Evolutionary conservation across 2,113 vertebrate genomes (phyloP).

Genomic region (Rhinoptilus africanus): DNA sequence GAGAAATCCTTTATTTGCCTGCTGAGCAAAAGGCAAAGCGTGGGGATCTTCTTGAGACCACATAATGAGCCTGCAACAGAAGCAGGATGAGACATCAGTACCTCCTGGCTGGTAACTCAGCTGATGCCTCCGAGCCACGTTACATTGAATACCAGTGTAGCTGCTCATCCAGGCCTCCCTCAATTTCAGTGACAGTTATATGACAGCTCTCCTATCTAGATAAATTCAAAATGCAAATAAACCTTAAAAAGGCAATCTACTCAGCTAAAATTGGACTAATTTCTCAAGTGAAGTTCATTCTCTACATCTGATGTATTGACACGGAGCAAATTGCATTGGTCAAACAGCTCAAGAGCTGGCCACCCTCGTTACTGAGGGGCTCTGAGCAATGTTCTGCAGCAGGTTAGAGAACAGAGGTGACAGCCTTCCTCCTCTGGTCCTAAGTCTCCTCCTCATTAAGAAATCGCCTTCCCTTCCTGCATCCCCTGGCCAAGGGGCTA

Average conservation of each 20-base stretch:
- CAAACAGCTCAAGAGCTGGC: not conserved
- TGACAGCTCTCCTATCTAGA: not conserved
- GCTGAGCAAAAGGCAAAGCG: not conserved
- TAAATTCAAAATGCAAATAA: not conserved
- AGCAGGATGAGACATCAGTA: not conserved
- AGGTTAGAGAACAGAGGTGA: not conserved
- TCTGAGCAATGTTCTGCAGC: rapidly evolving
- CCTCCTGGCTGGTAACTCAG: not conserved
- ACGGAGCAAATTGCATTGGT: not conserved
- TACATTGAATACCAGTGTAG: not conserved
- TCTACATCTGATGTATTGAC: rapidly evolving
- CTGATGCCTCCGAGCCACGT: not conserved
- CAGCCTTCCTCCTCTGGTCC: not conserved
- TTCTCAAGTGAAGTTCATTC: not conserved
- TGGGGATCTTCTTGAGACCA: not conserved
- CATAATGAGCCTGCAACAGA: not conserved
- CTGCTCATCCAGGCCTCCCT: not conserved
- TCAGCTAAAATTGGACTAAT: not conserved
- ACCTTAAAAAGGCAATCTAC: not conserved
- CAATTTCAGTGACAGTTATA: not conserved
- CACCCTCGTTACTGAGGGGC: not conserved
- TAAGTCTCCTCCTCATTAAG: not conserved
- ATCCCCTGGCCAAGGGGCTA: not conserved
- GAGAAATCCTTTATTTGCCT: not conserved
- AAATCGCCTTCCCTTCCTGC: not conserved